phyloP scores from a whole-genome alignment of 2,113 vertebrate species.

The Albula glossodonta region DNA sequence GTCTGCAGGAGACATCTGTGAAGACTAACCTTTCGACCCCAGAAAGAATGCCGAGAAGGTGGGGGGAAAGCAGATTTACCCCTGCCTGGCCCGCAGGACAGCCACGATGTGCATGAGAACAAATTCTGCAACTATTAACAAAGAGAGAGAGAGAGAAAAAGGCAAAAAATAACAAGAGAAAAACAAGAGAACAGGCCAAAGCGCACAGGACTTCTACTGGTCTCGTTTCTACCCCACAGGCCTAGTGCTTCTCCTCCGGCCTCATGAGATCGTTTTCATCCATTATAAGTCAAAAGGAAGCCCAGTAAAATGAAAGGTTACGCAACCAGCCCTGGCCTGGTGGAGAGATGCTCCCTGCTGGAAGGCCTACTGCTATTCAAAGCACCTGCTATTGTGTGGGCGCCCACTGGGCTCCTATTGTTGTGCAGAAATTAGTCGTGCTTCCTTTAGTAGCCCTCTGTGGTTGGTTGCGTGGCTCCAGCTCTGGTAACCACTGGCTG shows the following conservation, averaged over 20 bases:
- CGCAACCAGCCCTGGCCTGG: constrained; percentile 30
- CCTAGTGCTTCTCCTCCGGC: constrained; percentile 50
- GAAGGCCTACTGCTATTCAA: constrained; percentile 37
- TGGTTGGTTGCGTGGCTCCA: constrained; percentile 56
- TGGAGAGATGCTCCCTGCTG: constrained; percentile 37
- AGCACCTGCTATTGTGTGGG: constrained; percentile 40
- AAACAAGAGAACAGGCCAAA: constrained; percentile 40
- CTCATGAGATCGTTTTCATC: constrained; percentile 66
- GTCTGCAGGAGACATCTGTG: constrained; percentile 89
- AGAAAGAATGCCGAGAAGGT: constrained; percentile 88
- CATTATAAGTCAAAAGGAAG: constrained; percentile 31
- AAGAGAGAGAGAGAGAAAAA: constrained; percentile 38
- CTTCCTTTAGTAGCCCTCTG: constrained; percentile 64
- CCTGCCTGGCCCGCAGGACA: constrained; percentile 68
- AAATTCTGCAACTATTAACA: constrained; percentile 58
- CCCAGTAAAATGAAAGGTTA: constrained; percentile 38
- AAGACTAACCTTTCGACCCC: constrained; percentile 84
- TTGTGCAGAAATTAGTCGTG: constrained; percentile 31
- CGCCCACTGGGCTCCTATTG: constrained; percentile 16
- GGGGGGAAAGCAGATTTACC: constrained; percentile 71
- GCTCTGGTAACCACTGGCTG: constrained; percentile 62
- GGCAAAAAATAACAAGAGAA: constrained; percentile 22
- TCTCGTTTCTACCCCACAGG: constrained; percentile 58
- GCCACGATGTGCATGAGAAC: constrained; percentile 56
- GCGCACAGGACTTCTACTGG: constrained; percentile 36